Evolutionary conservation across 1,140 invertebrate genomes (phyloP), one percentile per base, ranked within the genome.

Genomic region (Holotrichia oblita): DNA sequence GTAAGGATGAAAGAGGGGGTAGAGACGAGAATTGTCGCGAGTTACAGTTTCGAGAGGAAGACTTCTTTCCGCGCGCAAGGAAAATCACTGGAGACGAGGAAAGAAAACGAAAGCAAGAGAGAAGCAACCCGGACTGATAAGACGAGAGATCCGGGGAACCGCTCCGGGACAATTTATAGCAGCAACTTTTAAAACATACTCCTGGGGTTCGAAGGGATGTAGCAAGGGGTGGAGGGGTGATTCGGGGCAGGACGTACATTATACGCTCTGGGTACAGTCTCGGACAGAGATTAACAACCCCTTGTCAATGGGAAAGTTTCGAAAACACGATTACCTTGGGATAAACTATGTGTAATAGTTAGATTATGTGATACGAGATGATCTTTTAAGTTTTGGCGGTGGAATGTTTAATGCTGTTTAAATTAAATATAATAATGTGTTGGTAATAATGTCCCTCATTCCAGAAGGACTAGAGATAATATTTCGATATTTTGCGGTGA

Each of bases 101-200:
- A 44, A 59, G 77, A 73, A 42, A 72, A 72, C 34, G 69, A 55
- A 34, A 34, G 77, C 81, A 84, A 84, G 83, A 83, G 48, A 82
- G 84, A 83, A 82, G 82, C 83, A 78, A 78, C 81, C 80, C 83
- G 80, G n/a, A 82, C 83, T 83, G 84, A 85, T 85, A 86, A 86
- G 83, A 83, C 48, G 78, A 78, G 81, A 86, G 84, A 85, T 85
- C 84, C 84, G 82, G 84, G 27, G 84, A 85, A 86, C 85, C 85
- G 85, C 85, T 86, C 77, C 82, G 84, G 85, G 85, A 85, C 85
- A 86, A 86, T 86, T 86, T 86, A 86, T 86, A 81, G 85, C 84
- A 82, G 85, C 84, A 86, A 86, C 85, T 86, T 86, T 86, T 86
- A 86, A 86, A 86, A 86, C 85, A 86, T 85, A 85, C 84, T 85